Conservation (phyloP, 2,797 vertebrate genomes). For the Acomys russatus region DNA sequence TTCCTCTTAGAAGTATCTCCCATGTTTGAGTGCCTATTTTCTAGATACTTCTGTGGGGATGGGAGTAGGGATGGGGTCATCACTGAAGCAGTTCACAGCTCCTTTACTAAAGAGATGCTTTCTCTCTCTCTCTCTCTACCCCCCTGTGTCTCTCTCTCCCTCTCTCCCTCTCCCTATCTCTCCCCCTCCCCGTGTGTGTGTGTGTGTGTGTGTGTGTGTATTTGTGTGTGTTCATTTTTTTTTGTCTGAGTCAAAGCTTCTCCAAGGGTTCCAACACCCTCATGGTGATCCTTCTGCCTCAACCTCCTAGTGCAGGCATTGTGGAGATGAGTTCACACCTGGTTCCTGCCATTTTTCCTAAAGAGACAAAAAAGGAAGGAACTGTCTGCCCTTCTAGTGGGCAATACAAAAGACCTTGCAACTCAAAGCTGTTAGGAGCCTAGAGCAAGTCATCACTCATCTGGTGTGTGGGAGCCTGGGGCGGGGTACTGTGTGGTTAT, state of each 20-base stretch:
- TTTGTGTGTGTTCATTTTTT: not conserved
- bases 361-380: not conserved
- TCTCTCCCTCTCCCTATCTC: not conserved
- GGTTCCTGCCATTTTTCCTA: not conserved
- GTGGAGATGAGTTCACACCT: not conserved
- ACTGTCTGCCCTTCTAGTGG: not conserved
- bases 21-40: not conserved
- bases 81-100: rapidly evolving
- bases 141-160: not conserved
- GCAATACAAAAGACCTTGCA: not conserved
- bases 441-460: too few relatives aligned
- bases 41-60: not conserved
- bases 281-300: not conserved
- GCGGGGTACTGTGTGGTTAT: rapidly evolving
- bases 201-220: not conserved
- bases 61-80: not conserved
- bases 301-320: not conserved
- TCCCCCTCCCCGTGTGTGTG: not conserved
- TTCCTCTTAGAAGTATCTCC: conserved; percentile 1
- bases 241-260: not conserved
- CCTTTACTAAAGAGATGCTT: not conserved
- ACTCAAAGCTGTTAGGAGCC: not conserved
- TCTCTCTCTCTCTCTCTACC: not conserved
- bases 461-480: not conserved
- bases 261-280: not conserved